Percentiles rank a stretch among this genome's conserved stretches.
phyloP scores from a whole-genome alignment of 2,797 vertebrate species.

The Merluccius polli region DNA sequence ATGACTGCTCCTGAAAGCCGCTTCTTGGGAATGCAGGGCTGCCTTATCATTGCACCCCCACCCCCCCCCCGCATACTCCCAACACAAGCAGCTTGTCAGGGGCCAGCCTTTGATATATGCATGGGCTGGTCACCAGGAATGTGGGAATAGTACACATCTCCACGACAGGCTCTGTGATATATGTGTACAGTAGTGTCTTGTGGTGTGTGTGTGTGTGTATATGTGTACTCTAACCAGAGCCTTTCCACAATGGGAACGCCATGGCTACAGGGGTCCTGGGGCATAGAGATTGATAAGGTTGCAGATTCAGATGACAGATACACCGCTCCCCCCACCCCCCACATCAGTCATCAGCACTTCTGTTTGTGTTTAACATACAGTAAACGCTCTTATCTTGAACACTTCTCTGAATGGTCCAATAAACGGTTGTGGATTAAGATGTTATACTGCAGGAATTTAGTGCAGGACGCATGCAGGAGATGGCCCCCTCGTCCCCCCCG shows the following conservation, averaged over 20 bases:
- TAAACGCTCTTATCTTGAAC: slow-evolving; percentile 41
- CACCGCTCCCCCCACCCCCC: slow-evolving; percentile 23
- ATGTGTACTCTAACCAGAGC: not conserved
- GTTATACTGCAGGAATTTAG: slow-evolving; percentile 27
- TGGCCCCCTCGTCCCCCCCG: not conserved
- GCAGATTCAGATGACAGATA: slow-evolving; percentile 20
- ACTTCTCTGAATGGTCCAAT: slow-evolving; percentile 15
- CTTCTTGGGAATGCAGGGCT: slow-evolving; percentile 56
- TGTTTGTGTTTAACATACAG: slow-evolving; percentile 40
- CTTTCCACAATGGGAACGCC: slow-evolving; percentile 28
- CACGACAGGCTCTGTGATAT: slow-evolving; percentile 51
- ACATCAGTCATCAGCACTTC: slow-evolving; percentile 26
- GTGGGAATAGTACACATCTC: slow-evolving; percentile 66
- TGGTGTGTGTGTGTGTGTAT: not conserved
- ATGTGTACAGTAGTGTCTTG: slow-evolving; percentile 43
- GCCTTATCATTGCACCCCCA: slow-evolving; percentile 63
- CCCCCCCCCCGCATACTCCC: slow-evolving; percentile 47
- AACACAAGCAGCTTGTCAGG: slow-evolving; percentile 63
- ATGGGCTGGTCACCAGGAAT: slow-evolving; percentile 65
- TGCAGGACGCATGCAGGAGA: slow-evolving; percentile 3
- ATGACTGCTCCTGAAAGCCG: slow-evolving; percentile 60
- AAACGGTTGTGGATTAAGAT: slow-evolving; percentile 23
- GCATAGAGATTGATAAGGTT: slow-evolving; percentile 28
- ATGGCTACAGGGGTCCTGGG: slow-evolving; percentile 29
- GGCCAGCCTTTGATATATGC: slow-evolving; percentile 65